Evolutionary conservation across 2,888 invertebrate species (phyloP), one percentile per base, ranked within the genome.

Genomic region (Xestia rhomboidea): DNA sequence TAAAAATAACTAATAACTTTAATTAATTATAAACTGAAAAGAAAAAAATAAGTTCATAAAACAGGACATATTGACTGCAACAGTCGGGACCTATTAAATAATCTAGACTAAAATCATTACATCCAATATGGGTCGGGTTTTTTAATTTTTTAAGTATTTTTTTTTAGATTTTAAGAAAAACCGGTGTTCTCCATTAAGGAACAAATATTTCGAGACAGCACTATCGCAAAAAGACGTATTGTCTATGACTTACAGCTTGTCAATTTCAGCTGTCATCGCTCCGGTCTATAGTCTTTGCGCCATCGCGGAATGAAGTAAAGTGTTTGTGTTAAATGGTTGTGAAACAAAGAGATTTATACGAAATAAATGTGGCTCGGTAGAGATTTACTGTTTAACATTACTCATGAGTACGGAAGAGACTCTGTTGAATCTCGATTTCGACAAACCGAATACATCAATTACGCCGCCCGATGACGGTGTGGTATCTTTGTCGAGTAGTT

Each of bases 381-480:
- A 94, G 95, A 92, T 92, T 91, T 90, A 88, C 90, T 93, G 92
- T 93, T 93, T 94, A 95, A 93, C 95, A 95, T 94, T 95, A 95
- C 97, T 97, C 95, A 97, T 97, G 97, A 97, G 97, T 97, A 96
- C 97, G 95, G 96, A 97, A 95, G 97, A 97, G 95, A 97, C 97
- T 93, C 97, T 97, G 91, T 96, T 97, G 93, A 97, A 96, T 95
- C 96, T 97, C 93, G 97, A 97, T 95, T 97, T 97, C 95, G 97
- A 97, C 95, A 97, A 97, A 91, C 94, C 94, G 87, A 94, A 92
- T 90, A 93, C 93, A 89, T 89, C 91, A 89, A 93, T 93, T 93
- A 91, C 94, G 92, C 96, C 93, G 93, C 96, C 96, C 95, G 97
- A 97, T 95, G 97, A 96, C 95, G 97, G 97, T 95, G 97, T 97